Percentiles rank a stretch among this genome's conserved stretches.
phyloP scores from a whole-genome alignment of 2,797 vertebrate species.

The Macroramphosus scolopax region DNA sequence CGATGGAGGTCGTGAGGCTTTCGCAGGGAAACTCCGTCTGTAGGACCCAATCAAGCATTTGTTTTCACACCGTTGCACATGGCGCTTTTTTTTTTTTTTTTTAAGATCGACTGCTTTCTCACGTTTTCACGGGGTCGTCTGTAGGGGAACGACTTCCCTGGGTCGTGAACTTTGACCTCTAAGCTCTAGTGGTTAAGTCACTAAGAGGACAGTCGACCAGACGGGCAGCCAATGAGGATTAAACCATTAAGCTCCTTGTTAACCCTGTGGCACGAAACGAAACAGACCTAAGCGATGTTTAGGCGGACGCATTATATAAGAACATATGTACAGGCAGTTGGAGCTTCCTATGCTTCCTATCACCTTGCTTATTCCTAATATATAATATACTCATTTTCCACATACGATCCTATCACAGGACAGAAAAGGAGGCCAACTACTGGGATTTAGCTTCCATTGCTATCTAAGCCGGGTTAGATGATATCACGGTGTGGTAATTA shows the following conservation, averaged over 20 bases:
- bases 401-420: slow-evolving; percentile 28
- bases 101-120: not conserved
- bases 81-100: slow-evolving; percentile 1
- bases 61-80: slow-evolving; percentile 18
- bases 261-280: slow-evolving; percentile 47
- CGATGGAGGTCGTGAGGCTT: slow-evolving; percentile 30
- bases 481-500: slow-evolving; percentile 64
- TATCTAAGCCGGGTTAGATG: slow-evolving; percentile 55
- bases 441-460: slow-evolving; percentile 38
- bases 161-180: slow-evolving; percentile 51
- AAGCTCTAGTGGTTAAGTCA: slow-evolving; percentile 41
- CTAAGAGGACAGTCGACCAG: slow-evolving; percentile 52
- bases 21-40: slow-evolving; percentile 22
- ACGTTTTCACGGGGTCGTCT: slow-evolving; percentile 9
- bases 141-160: slow-evolving; percentile 9
- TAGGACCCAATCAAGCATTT: slow-evolving; percentile 11
- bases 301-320: slow-evolving; percentile 19
- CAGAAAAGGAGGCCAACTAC: slow-evolving; percentile 15
- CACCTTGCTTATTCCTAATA: slow-evolving; percentile 19
- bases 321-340: too few relatives aligned
- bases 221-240: slow-evolving; percentile 53
- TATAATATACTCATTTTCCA: slow-evolving; percentile 9
- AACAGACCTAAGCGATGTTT: slow-evolving; percentile 25
- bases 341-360: too few relatives aligned
- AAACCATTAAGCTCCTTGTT: slow-evolving; percentile 63